A percentile compares a stretch with the other conserved stretches of the same genome.
Conservation (phyloP, 1,140 invertebrate species). For the Lepeophtheirus salmonis region DNA sequence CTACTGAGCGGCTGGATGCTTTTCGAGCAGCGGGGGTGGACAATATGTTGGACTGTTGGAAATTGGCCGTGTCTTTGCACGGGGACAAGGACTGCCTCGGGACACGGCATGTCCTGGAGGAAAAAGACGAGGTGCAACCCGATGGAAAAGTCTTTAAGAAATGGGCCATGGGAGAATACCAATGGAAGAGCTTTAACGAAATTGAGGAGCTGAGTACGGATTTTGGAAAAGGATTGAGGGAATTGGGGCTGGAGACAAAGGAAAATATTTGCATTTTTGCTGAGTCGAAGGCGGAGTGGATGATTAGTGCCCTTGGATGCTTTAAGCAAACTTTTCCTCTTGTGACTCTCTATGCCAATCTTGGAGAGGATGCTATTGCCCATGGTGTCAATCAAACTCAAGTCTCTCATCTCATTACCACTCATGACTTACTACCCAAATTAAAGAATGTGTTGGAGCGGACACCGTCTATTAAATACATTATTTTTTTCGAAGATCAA, state of each 20-base stretch:
- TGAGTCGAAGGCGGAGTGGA: constrained; percentile 92
- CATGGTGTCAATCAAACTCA: constrained; percentile 94
- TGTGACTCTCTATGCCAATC: constrained; percentile 87
- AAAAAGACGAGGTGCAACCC: constrained; percentile 78
- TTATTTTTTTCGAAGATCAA: constrained; percentile 22
- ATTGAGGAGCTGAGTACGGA: constrained; percentile 48
- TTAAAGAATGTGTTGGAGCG: constrained; percentile 49
- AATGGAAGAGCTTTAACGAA: constrained; percentile 67
- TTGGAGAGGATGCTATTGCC: constrained; percentile 84
- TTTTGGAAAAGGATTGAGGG: constrained; percentile 56
- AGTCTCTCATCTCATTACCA: constrained; percentile 60
- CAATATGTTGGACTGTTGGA: constrained; percentile 69
- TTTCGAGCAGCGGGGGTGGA: constrained; percentile 52
- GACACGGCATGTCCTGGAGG: constrained; percentile 67
- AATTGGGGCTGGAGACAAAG: constrained; percentile 37
- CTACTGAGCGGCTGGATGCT: constrained; percentile 43
- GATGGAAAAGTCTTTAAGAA: constrained; percentile 86
- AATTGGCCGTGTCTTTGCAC: constrained; percentile 50
- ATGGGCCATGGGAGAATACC: constrained; percentile 80
- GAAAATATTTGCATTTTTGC: constrained; percentile 79
- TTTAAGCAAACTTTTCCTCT: constrained; percentile 36
- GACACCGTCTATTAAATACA: constrained; percentile 19
- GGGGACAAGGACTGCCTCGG: constrained; percentile 58
- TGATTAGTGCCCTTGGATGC: constrained; percentile 67
- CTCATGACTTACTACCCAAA: constrained; percentile 68